phyloP scores from a whole-genome alignment of 2,888 invertebrate genomes.

The Lasioglossum malachurum region DNA sequence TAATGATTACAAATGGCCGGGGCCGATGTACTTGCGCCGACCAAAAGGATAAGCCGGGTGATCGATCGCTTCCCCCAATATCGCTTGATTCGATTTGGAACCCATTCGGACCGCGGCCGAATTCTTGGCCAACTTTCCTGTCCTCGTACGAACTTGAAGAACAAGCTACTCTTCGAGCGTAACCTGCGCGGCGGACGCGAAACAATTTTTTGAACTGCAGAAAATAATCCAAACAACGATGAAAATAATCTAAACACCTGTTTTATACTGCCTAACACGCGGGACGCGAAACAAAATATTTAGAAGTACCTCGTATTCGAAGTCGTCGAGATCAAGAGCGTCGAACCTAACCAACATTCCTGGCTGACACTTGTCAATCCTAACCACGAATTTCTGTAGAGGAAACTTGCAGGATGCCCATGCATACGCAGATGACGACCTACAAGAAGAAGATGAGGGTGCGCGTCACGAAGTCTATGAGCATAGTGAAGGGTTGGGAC shows the following conservation, averaged over 20 bases:
- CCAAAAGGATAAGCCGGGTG: slow-evolving; percentile 67
- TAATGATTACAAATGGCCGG: slow-evolving; percentile 81
- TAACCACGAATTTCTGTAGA: not conserved
- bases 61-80: slow-evolving; percentile 72
- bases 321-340: no score
- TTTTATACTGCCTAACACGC: not conserved
- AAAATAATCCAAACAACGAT: not conserved
- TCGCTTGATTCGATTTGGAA: slow-evolving; percentile 70
- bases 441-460: slow-evolving; percentile 39
- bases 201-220: not conserved
- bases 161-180: not conserved
- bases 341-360: slow-evolving; percentile 3
- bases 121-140: slow-evolving; percentile 55
- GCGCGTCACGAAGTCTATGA: slow-evolving; percentile 60
- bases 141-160: slow-evolving; percentile 5
- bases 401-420: slow-evolving; percentile 29
- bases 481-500: slow-evolving; percentile 69
- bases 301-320: not conserved
- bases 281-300: not conserved
- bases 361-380: not conserved
- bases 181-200: slow-evolving; percentile 16
- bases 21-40: slow-evolving; percentile 60
- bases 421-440: not conserved
- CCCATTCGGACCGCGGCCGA: slow-evolving; percentile 41
- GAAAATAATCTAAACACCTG: not conserved